Evolutionary conservation across 1,140 invertebrate genomes (phyloP), one percentile per base, ranked within the genome.

Genomic region (Phortica variegata): DNA sequence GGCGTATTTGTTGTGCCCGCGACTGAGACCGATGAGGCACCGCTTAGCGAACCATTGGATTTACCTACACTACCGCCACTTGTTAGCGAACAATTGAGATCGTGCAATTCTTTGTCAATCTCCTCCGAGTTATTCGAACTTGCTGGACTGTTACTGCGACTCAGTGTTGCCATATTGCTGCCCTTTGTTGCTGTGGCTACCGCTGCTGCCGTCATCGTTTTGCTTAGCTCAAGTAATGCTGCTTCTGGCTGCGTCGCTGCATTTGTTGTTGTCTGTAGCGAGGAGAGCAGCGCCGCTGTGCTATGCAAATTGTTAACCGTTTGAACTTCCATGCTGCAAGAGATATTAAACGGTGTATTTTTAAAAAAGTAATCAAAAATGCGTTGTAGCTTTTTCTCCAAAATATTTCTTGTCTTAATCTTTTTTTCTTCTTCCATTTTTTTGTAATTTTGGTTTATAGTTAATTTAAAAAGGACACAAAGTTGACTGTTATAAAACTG

Each of bases 21-120:
- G 9, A 60, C 56, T 10, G 52, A 61, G 18, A 42, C 60, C 3
- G 60, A 66, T 10, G 70, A 73, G 13, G 52, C 58, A 5, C 58
- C 59, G 40, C 63, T 75, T 15, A 73, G 33, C 12, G 69, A 71
- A 20, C 70, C 66, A 53, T 70, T 73, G 5, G 65, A 69, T 55
- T 74, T 74, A 21, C 45, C 56, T 29, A 66, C 46, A 16, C 60
- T 66, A 18, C 52, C 61, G 23, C 60, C 71, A 20, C 41, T 58
- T 6, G 60, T 55, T n/a, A 66, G 34, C 3, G 69, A 60, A 15
- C 58, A 49, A 50, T 69, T 73, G 34, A 65, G 40, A 12, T 73
- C 61, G 7, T 9, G 37, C 13, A 71, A 21, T 31, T 74, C 73
- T 40, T 55, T 43, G 4, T 75, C 63, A 42, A 66, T 73, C 36